A percentile compares a stretch with the other conserved stretches of the same genome.
phyloP scores from a whole-genome alignment of 1,140 invertebrate genomes.

The Orussus abietinus region DNA sequence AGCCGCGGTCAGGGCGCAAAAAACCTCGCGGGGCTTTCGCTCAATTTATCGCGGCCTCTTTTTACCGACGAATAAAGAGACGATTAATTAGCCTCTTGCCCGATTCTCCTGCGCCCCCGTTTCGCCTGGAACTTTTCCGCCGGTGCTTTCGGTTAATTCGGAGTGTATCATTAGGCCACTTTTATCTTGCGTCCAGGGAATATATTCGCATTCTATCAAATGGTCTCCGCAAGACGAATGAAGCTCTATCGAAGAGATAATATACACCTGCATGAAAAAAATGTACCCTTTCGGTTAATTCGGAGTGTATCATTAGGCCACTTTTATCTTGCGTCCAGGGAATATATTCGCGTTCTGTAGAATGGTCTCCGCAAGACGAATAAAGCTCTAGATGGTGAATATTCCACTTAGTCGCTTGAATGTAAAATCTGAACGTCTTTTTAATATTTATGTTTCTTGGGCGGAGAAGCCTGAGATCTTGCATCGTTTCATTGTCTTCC shows the following conservation, averaged over 20 bases:
- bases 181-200: conserved; percentile 9
- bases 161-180: conserved; percentile 16
- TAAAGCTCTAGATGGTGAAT: too few relatives aligned
- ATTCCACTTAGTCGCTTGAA: too few relatives aligned
- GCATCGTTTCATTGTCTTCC: too few relatives aligned
- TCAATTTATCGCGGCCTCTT: conserved; percentile 26
- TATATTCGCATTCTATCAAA: conserved; percentile 18
- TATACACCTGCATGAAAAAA: too few relatives aligned
- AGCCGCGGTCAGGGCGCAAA: conserved; percentile 16
- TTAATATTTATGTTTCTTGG: too few relatives aligned
- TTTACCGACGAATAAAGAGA: conserved; percentile 7
- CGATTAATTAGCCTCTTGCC: conserved; percentile 25
- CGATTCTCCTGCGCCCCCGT: not conserved
- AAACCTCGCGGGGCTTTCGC: conserved; percentile 10
- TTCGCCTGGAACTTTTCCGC: conserved; percentile 8
- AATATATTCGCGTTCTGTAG: conserved; percentile 17
- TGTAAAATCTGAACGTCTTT: too few relatives aligned
- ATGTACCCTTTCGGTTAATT: too few relatives aligned
- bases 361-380: conserved; percentile 18
- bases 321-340: conserved; percentile 6
- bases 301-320: conserved; percentile 18
- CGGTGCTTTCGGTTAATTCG: too few relatives aligned
- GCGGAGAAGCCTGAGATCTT: too few relatives aligned
- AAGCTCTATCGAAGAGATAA: too few relatives aligned
- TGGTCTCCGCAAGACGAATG: conserved; percentile 18